These are phyloP conservation scores for Molorchus minor DNA, from an alignment of 2,888 invertebrate genomes.

Conservation along the genomic window DNA sequence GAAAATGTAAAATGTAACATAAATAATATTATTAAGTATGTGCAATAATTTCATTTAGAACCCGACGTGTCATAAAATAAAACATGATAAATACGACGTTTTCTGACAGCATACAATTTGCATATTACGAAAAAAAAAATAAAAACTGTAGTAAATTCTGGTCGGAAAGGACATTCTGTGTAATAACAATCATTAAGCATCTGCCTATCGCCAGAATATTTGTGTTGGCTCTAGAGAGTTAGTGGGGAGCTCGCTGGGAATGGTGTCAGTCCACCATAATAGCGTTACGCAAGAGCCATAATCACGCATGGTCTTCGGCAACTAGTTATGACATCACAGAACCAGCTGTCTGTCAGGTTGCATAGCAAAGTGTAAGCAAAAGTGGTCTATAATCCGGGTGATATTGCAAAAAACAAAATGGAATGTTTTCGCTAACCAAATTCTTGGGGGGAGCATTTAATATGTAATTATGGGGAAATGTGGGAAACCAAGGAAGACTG, in stretches of 20 bases:
- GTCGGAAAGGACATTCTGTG: not conserved
- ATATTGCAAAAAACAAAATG: not conserved
- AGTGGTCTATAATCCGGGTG: constrained; percentile 16
- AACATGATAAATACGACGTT: too few relatives aligned
- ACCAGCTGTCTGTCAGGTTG: constrained; percentile 22
- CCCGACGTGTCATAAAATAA: too few relatives aligned
- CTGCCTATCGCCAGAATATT: constrained; percentile 14
- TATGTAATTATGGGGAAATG: too few relatives aligned
- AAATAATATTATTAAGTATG: too few relatives aligned
- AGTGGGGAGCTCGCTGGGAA: constrained; percentile 50
- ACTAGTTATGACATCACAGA: constrained; percentile 33
- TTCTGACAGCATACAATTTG: not conserved
- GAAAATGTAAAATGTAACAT: too few relatives aligned
- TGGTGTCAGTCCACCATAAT: constrained; percentile 52
- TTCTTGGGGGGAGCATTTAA: too few relatives aligned
- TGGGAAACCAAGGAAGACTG: too few relatives aligned
- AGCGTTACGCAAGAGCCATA: constrained; percentile 51
- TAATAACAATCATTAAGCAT: constrained; percentile 13
- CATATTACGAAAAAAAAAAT: not conserved
- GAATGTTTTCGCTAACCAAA: too few relatives aligned
- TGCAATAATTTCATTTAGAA: too few relatives aligned
- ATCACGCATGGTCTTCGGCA: constrained; percentile 47
- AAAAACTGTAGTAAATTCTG: not conserved
- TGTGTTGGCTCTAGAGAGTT: constrained; percentile 23
- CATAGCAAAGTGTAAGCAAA: constrained; percentile 20